Base-by-base conservation (phyloP, 2,113 vertebrate genomes). In the Cynocephalus volans region DNA sequence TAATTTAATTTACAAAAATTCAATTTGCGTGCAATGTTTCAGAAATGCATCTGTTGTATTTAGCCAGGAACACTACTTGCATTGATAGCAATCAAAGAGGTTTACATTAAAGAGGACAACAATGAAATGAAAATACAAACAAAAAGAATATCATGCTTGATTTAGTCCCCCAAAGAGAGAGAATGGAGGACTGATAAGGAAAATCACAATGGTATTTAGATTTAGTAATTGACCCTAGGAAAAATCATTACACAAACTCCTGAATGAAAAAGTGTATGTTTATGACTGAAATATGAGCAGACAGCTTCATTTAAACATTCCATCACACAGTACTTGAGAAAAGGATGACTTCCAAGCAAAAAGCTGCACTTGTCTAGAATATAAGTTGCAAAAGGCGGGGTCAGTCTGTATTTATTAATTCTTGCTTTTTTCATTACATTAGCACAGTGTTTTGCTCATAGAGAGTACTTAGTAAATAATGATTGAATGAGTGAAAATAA, bases 1-100 rank as follows among this genome's bases (percentile, higher is more conserved):
- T 91, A 48, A 96, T 80, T 91, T 96, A 72, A 41, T 97, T 96
- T 97, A 95, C 75, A 97, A 96, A 97, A 95, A 76, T 90, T 79
- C 93, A 67, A 89, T 97, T 96, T 97, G 90, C 72, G 79, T 96
- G 86, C 54, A 87, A 8, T 67, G 33, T 85, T 93, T 97, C 92
- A 96, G 80, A 82, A 92, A 89, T 50, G 69, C 26, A 77, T 79
- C 93, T 90, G 95, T 97, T 97, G 70, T 97, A 56, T 82, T 96
- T 95, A 96, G 89, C 83, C 90, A 97, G 54, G 58, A 93, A 67
- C 24, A 76, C 18, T 56, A 95, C 95, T 96, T 93, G 88, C 50
- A 96, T 15, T 95, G 95, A 81, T 87, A 18, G 79, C 58, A 88
- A 91, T 77, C 81, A 91, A 92, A 96, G 81, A 87, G 82, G 45